These are phyloP conservation scores for Siderastrea siderea DNA, from an alignment of 92 coral and sea anemone genomes.

Conservation along the genomic window DNA sequence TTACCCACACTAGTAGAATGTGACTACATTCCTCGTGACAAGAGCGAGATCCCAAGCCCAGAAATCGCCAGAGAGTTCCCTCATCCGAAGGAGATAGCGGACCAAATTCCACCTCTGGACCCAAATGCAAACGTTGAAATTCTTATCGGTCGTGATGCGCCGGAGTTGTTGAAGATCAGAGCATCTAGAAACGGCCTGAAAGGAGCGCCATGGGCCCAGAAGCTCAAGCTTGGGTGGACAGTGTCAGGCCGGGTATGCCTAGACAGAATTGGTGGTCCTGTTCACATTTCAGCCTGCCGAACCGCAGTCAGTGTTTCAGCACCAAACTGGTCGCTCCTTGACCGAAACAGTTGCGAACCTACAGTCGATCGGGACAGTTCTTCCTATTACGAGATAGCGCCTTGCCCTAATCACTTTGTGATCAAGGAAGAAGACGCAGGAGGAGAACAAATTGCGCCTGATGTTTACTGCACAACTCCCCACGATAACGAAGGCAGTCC, in stretches of 20 bases:
- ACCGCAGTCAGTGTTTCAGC: too few species aligned
- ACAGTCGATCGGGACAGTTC: not conserved
- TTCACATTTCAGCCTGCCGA: too few species aligned
- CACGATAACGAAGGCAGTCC: constrained; percentile 46
- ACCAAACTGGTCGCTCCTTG: too few species aligned
- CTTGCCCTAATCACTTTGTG: constrained; percentile 28
- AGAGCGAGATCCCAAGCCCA: constrained; percentile 46
- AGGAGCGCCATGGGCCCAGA: too few species aligned
- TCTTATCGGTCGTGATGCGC: constrained; percentile 30
- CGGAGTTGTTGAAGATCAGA: too few species aligned
- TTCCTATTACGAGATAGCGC: not conserved
- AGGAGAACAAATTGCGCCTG: constrained; percentile 4
- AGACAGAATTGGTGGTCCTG: too few species aligned
- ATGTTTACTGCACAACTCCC: constrained; percentile 35
- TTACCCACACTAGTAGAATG: constrained; percentile 19
- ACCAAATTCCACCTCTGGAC: constrained; percentile 44
- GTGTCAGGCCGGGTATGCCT: too few species aligned
- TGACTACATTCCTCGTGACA: constrained; percentile 30
- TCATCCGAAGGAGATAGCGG: constrained; percentile 31
- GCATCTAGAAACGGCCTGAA: too few species aligned
- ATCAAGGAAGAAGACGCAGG: constrained; percentile 5
- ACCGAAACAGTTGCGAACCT: too few species aligned
- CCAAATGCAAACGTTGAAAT: constrained; percentile 12
- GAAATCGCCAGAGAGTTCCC: constrained; percentile 30
- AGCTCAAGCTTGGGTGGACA: too few species aligned